These are phyloP conservation scores for Drosophila miranda DNA, from an alignment of 1,140 invertebrate genomes.

Conservation along the genomic window DNA sequence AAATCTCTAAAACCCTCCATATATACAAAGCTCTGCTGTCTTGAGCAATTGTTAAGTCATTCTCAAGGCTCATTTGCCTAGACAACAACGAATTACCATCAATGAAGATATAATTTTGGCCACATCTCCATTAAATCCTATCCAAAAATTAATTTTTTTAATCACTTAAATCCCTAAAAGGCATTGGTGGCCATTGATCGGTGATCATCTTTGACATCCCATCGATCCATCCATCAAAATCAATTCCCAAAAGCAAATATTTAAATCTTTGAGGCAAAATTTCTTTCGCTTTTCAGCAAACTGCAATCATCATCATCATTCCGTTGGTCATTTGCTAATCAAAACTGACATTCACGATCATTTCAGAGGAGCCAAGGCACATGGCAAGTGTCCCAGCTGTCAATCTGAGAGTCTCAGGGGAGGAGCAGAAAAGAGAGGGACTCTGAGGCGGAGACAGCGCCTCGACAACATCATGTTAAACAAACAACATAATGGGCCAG, in stretches of 20 bases:
- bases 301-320: slow-evolving; percentile 21
- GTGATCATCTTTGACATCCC: background rate
- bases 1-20: no score
- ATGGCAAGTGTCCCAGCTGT: slow-evolving; percentile 45
- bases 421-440: slow-evolving; percentile 6
- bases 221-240: slow-evolving; percentile 21
- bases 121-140: no score
- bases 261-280: slow-evolving; percentile 12
- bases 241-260: slow-evolving; percentile 26
- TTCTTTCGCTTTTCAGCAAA: slow-evolving; percentile 22
- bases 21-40: no score
- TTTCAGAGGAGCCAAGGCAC: slow-evolving; percentile 15
- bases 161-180: background rate
- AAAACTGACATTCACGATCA: slow-evolving; percentile 54
- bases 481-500: no score
- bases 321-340: slow-evolving; percentile 52
- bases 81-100: no score
- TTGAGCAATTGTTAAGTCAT: no score
- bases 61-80: no score
- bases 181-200: no score
- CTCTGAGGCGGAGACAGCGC: slow-evolving; percentile 25
- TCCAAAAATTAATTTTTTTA: no score
- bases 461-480: slow-evolving; percentile 26
- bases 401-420: slow-evolving; percentile 19
- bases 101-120: no score